Conservation (phyloP, 2,113 vertebrate species). For the Acanthisitta chloris region DNA sequence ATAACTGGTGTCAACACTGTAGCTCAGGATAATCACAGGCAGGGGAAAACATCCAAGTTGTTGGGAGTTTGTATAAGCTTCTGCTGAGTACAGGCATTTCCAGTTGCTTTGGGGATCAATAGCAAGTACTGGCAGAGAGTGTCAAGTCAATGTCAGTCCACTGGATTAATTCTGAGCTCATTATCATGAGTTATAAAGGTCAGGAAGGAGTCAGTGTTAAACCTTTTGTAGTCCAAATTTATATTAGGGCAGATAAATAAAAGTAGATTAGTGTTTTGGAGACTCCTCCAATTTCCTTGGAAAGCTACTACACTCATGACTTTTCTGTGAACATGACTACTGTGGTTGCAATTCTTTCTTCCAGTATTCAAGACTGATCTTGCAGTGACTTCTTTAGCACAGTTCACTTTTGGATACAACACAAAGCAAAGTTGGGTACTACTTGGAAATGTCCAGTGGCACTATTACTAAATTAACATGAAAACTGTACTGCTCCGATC, state of each 20-base stretch:
- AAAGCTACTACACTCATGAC: not conserved
- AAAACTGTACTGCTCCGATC: not conserved
- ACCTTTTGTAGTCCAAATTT: constrained; percentile 1
- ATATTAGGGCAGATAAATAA: not conserved
- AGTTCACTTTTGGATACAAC: not conserved
- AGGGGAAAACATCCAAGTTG: not conserved
- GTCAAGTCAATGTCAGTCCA: not conserved
- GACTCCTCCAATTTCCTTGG: not conserved
- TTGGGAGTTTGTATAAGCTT: not conserved
- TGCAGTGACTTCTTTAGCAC: not conserved
- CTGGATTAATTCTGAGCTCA: constrained; percentile 43
- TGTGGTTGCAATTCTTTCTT: not conserved
- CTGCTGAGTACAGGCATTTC: not conserved
- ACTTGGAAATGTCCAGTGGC: not conserved
- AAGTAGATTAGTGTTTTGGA: not conserved
- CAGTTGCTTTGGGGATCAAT: constrained; percentile 14
- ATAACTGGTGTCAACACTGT: not conserved
- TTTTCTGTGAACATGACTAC: not conserved
- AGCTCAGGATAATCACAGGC: not conserved
- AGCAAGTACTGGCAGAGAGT: not conserved
- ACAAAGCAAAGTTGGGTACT: not conserved
- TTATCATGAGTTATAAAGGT: constrained; percentile 26
- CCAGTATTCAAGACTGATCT: not conserved
- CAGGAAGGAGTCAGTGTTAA: constrained; percentile 4
- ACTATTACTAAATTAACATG: not conserved